Evolutionary conservation across 2,113 vertebrate species (phyloP).

Genomic region (Phaethornis superciliosus): DNA sequence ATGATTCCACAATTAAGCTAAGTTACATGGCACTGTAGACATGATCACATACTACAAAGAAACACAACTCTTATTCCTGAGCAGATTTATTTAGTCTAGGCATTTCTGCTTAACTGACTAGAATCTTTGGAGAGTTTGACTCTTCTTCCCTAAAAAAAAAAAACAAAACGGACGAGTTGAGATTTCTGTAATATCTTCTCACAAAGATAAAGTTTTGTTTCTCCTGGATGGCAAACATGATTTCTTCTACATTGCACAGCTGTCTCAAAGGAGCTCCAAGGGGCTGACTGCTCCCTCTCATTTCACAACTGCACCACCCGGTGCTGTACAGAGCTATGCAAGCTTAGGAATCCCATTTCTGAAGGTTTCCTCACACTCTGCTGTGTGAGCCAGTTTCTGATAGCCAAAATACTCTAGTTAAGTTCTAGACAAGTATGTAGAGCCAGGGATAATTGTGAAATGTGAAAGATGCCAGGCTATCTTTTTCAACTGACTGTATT

Average conservation of each 20-base stretch:
- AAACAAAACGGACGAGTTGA: neutral
- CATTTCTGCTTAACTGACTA: conserved; percentile 22
- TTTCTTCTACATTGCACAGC: neutral
- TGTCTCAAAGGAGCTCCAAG: conserved; percentile 11
- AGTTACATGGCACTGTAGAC: neutral
- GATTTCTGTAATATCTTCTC: neutral
- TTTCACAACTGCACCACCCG: conserved; percentile 35
- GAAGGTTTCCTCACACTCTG: neutral
- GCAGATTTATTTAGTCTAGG: neutral
- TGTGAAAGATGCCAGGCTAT: neutral
- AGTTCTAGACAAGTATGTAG: neutral
- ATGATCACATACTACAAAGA: neutral
- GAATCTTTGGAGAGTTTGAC: neutral
- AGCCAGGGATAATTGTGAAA: neutral
- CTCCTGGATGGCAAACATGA: neutral
- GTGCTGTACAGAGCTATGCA: neutral
- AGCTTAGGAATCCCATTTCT: conserved; percentile 5
- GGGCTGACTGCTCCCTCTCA: neutral
- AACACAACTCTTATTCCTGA: neutral
- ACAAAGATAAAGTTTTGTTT: conserved; percentile 7
- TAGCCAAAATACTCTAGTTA: neutral
- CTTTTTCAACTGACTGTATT: neutral
- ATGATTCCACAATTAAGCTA: neutral
- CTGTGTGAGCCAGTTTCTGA: neutral
- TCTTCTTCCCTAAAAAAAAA: neutral